Conservation (phyloP, 2,888 invertebrate species). For the Loripinus fragilis region DNA sequence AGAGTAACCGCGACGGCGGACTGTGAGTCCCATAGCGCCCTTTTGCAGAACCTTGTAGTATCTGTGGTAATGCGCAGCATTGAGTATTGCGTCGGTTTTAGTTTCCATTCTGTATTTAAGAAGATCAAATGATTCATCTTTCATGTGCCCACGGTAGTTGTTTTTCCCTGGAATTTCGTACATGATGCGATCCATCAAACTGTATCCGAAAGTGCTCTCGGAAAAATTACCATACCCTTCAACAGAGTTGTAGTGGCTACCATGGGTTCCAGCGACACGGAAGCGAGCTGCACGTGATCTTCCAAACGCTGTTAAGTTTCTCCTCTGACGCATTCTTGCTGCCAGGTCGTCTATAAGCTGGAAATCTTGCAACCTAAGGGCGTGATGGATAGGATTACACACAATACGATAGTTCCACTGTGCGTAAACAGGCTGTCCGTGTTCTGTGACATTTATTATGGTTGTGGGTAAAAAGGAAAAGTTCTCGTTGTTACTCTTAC, state of each 20-base stretch:
- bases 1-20: constrained; percentile 56
- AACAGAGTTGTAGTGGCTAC: constrained; percentile 4
- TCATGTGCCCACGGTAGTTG: constrained; percentile 40
- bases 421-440: constrained; percentile 61
- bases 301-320: constrained; percentile 35
- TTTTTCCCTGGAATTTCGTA: constrained; percentile 57
- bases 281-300: constrained; percentile 53
- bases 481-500: constrained; percentile 70
- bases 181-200: constrained; percentile 48
- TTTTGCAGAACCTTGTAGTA: constrained; percentile 36
- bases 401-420: constrained; percentile 75
- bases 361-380: constrained; percentile 59
- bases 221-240: constrained; percentile 21
- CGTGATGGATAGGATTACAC: constrained; percentile 63
- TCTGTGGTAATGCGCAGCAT: constrained; percentile 51
- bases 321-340: constrained; percentile 47
- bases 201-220: constrained; percentile 16
- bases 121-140: constrained; percentile 42
- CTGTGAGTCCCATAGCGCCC: constrained; percentile 53
- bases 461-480: constrained; percentile 75
- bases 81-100: constrained; percentile 37
- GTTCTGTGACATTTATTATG: constrained; percentile 52
- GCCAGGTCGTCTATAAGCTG: constrained; percentile 71
- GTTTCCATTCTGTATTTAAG: constrained; percentile 40
- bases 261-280: constrained; percentile 29